Conservation (phyloP, 2,113 vertebrate genomes). For the Strix uralensis region DNA sequence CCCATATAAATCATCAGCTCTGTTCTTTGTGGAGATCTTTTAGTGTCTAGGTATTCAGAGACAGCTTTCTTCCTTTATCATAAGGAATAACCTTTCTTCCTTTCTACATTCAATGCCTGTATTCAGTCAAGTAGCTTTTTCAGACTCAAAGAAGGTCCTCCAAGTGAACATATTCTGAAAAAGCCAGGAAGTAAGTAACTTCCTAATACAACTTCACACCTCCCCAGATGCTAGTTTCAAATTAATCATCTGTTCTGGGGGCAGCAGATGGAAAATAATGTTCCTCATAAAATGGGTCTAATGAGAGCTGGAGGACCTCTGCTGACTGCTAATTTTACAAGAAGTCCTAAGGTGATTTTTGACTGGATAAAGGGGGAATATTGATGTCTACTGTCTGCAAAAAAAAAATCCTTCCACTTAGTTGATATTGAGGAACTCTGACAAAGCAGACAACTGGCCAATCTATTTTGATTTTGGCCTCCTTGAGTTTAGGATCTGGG, state of each 20-base stretch:
- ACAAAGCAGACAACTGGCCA: background rate
- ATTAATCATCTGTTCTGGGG: constrained; percentile 30
- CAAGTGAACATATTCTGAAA: background rate
- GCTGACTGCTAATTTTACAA: constrained; percentile 6
- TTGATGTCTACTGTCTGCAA: background rate
- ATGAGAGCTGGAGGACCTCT: background rate
- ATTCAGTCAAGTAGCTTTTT: background rate
- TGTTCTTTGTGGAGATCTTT: background rate
- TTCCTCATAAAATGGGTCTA: constrained; percentile 8
- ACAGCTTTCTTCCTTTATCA: background rate
- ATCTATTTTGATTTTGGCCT: background rate
- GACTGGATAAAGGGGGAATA: background rate
- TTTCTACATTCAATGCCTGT: background rate
- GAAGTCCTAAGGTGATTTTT: background rate
- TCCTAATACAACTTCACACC: background rate
- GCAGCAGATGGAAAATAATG: constrained; percentile 25
- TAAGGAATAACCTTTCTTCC: background rate
- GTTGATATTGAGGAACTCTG: background rate
- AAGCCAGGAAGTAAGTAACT: background rate
- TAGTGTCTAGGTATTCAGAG: background rate
- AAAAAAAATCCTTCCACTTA: background rate
- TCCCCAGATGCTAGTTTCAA: constrained; percentile 14
- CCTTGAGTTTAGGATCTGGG: background rate
- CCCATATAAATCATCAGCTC: background rate
- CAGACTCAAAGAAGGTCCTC: background rate